These are phyloP conservation scores for Aphaenogaster ashmeadi DNA, from an alignment of 1,140 invertebrate species.

Conservation along the genomic window DNA sequence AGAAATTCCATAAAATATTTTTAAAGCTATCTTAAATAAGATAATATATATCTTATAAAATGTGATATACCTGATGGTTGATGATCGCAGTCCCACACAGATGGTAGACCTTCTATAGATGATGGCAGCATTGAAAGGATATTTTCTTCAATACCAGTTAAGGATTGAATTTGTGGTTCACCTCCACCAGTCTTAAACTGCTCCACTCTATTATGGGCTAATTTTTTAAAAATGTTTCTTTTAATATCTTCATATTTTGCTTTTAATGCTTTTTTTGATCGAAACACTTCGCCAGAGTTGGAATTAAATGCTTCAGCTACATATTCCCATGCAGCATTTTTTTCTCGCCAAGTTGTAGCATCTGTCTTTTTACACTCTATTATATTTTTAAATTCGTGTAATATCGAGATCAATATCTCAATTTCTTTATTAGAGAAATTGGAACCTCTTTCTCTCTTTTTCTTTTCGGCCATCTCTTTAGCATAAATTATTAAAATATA, in stretches of 20 bases:
- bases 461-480: not conserved
- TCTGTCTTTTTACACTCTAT: constrained; percentile 24
- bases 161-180: not conserved
- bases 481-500: constrained; percentile 10
- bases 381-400: constrained; percentile 15
- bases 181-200: constrained; percentile 17
- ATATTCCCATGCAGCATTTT: constrained; percentile 18
- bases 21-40: not conserved
- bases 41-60: constrained; percentile 14
- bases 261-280: constrained; percentile 11
- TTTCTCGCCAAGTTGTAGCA: constrained; percentile 6
- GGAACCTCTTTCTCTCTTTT: constrained; percentile 9
- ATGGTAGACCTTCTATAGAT: constrained; percentile 17
- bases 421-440: constrained; percentile 18
- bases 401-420: not conserved
- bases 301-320: constrained; percentile 11
- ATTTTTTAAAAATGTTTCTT: not conserved
- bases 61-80: not conserved
- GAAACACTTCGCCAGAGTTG: not conserved
- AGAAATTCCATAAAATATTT: not conserved
- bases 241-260: constrained; percentile 31
- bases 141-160: constrained; percentile 20
- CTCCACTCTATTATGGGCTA: constrained; percentile 6
- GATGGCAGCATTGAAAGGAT: constrained; percentile 8
- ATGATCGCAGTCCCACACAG: constrained; percentile 18